These are phyloP conservation scores for Heterodera schachtii DNA, from an alignment of 1,140 invertebrate species.

Conservation along the genomic window DNA sequence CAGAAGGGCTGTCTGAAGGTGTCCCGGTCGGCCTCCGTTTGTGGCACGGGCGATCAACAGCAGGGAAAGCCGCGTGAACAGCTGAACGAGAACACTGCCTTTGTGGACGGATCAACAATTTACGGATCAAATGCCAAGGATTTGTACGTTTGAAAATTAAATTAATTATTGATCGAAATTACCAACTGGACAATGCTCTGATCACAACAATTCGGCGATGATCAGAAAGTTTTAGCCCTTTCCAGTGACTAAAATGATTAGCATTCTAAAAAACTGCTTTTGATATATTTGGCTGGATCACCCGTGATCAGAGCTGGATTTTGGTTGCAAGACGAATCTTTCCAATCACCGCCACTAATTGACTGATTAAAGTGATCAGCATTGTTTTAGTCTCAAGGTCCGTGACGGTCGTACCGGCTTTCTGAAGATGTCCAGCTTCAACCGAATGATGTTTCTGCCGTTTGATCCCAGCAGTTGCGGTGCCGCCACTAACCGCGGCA, in stretches of 20 bases:
- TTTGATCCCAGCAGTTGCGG: conserved; percentile 60
- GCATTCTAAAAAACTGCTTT: too few species aligned
- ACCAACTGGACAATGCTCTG: too few species aligned
- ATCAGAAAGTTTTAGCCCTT: too few species aligned
- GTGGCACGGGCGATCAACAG: conserved; percentile 48
- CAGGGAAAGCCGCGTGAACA: conserved; percentile 55
- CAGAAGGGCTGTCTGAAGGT: conserved; percentile 59
- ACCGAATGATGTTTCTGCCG: conserved; percentile 57
- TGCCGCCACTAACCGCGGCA: conserved; percentile 11
- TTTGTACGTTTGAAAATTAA: conserved; percentile 44
- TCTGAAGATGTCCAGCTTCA: conserved; percentile 63
- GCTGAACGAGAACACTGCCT: conserved; percentile 63
- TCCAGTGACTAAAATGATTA: too few species aligned
- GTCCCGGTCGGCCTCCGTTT: conserved; percentile 60
- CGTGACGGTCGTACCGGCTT: conserved; percentile 63
- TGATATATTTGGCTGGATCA: too few species aligned
- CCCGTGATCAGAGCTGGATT: too few species aligned
- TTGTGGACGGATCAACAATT: conserved; percentile 60
- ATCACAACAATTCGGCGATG: too few species aligned
- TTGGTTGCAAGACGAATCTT: too few species aligned
- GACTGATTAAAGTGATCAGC: too few species aligned
- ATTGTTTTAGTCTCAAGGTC: conserved; percentile 43
- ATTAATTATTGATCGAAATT: neutral
- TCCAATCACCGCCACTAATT: too few species aligned
- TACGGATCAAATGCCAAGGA: conserved; percentile 61